Base-by-base conservation (phyloP, 2,888 invertebrate species). In the Rotaria sp. region DNA sequence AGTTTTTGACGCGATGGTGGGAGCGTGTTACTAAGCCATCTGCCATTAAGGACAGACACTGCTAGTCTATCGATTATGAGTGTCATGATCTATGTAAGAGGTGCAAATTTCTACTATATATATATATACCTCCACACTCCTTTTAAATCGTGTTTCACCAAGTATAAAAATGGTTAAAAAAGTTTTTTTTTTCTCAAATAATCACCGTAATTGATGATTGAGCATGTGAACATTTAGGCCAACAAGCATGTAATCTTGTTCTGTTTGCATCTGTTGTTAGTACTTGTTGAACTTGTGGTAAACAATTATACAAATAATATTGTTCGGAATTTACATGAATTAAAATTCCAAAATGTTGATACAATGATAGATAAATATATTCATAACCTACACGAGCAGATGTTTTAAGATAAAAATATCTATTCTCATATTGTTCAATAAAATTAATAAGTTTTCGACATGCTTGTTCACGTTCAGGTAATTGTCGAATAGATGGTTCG, bases 401-500 rank as follows among this genome's bases (percentile, higher is more conserved):
- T 50, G 86, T 86, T 55, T 86, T 86, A 18, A 86, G 50, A 86
- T 86, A 85, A 80, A 80, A n/a, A 26, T 21, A n/a, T 38, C n/a
- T n/a, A 15, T 38, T 13, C 38, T 84, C 55, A 94, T 94, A 95
- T 26, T 93, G 91, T 50, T 90, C 89, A 8, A 94, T 92, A 67
- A 93, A 89, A 1, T 90, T 88, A 74, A 93, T 91, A 0, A 94
- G 92, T 85, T 92, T 92, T 0, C 92, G 89, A 0, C 94, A 90
- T 89, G 94, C 94, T 26, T 94, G 93, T 30, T 92, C 91, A 74
- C 95, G 92, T 75, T 92, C 92, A 0, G 95, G 95, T 88, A 95
- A 94, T 86, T 91, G 90, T 11, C 90, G 88, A 87, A 93, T 94
- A 0, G 90, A 88, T 2, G 91, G 90, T 15, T 92, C 90, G 84